These are phyloP conservation scores for Trichonephila clavipes DNA, from an alignment of 1,140 invertebrate genomes.

Conservation along the genomic window DNA sequence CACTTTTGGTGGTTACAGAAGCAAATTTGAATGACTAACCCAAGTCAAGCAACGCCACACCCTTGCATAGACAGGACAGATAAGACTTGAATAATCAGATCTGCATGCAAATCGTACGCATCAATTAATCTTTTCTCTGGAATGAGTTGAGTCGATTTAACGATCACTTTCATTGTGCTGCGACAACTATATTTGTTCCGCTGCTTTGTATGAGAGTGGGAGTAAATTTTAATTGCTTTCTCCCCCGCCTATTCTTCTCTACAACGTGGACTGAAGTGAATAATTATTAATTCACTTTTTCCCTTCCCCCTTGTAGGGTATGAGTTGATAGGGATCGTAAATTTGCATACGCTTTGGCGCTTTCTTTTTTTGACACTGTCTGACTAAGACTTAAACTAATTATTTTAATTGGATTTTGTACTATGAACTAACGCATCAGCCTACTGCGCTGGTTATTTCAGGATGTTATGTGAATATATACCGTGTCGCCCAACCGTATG, in stretches of 20 bases:
- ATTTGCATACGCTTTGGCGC: background rate
- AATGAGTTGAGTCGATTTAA: slow-evolving; percentile 23
- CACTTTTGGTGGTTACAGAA: background rate
- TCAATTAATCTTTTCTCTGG: slow-evolving; percentile 44
- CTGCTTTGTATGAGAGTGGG: background rate
- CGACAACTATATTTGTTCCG: background rate
- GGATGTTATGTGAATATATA: no score
- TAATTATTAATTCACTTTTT: background rate
- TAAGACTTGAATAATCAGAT: slow-evolving; percentile 55
- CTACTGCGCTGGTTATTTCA: no score
- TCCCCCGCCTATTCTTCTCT: background rate
- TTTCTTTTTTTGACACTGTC: background rate
- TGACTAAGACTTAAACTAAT: background rate
- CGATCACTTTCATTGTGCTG: slow-evolving; percentile 39
- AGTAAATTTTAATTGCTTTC: background rate
- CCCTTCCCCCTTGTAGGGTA: background rate
- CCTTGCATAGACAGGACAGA: background rate
- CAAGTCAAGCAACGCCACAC: background rate
- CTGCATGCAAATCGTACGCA: slow-evolving; percentile 42
- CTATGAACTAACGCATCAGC: background rate
- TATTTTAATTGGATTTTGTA: background rate
- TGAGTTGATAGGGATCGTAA: background rate
- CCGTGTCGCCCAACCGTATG: no score
- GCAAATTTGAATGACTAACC: background rate
- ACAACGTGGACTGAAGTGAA: background rate